Evolutionary conservation across 1,140 invertebrate genomes (phyloP), one percentile per base, ranked within the genome.

Genomic region (Probaryconus sp.): DNA sequence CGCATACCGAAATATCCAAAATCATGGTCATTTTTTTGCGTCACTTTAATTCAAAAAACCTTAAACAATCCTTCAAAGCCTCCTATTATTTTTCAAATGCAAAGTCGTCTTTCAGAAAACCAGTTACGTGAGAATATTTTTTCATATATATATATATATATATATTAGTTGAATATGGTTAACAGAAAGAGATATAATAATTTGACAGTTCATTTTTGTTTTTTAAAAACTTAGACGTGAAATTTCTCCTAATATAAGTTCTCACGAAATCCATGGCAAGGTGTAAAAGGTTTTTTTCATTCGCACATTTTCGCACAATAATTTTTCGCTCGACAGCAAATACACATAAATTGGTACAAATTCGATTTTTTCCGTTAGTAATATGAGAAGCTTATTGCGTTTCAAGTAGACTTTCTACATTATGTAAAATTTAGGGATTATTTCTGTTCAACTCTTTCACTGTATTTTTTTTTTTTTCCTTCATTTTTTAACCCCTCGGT

Each of bases 401-500:
- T 74, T 2, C 20, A 58, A 60, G 18, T 38, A 48, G 42, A 48
- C 76, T 77, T 75, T 69, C 80, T 85, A 83, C 76, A 86, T 87
- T 84, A 83, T 78, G 71, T 71, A 74, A 85, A 85, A 87, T 83
- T 80, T 82, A 82, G 77, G 80, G 38, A 81, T 77, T 80, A 83
- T 40, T 64, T 76, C 42, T 48, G 65, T 60, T n/a, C 51, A 67
- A 73, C 61, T 55, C 70, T 70, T 70, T 70, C 16, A 18, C 9
- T 48, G 38, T 35, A 20, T n/a, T 24, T 42, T 63, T 72, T 71
- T 24, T 50, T 47, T 35, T 33, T 10, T 35, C 33, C 11, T 55
- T 70, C 35, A 21, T 11, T 37, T n/a, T n/a, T 18, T 18, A 24
- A 38, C 30, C 56, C 48, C 38, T 35, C 31, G 56, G 55, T 53